These are phyloP conservation scores for Tiliqua scincoides DNA, from an alignment of 2,113 vertebrate genomes.

Conservation along the genomic window DNA sequence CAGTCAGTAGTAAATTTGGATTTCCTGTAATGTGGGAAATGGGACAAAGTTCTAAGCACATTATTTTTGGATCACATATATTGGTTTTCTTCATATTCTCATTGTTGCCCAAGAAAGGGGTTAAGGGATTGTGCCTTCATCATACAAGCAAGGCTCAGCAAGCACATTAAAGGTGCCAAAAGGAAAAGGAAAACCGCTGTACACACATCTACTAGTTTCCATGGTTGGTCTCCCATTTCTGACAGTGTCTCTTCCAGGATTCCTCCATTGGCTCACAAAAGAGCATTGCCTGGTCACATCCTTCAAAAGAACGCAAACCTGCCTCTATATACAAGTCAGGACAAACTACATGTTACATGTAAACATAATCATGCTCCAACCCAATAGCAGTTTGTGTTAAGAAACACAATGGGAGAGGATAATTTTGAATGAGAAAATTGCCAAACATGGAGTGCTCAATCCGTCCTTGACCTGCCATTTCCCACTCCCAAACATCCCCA, in stretches of 20 bases:
- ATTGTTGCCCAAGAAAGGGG: neutral
- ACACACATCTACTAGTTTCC: neutral
- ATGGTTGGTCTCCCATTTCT: neutral
- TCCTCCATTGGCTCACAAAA: neutral
- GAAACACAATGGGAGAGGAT: neutral
- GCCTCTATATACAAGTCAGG: neutral
- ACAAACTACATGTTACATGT: neutral
- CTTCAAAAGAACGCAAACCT: neutral
- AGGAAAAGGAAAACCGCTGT: neutral
- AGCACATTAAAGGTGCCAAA: conserved; percentile 1
- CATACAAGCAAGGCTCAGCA: neutral
- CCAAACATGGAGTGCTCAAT: neutral
- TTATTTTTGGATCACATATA: neutral
- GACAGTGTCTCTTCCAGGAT: neutral
- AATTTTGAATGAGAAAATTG: neutral
- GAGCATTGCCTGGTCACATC: neutral
- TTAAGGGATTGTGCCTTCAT: neutral
- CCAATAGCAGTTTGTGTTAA: neutral
- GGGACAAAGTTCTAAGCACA: neutral
- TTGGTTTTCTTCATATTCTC: neutral
- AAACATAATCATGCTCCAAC: too few species aligned
- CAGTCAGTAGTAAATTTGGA: neutral
- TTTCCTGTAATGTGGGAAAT: neutral
- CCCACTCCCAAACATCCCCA: too few species aligned
- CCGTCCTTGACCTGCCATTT: neutral